Conservation (phyloP, 92 coral and sea anemone genomes). For the Porites cylindrica region DNA sequence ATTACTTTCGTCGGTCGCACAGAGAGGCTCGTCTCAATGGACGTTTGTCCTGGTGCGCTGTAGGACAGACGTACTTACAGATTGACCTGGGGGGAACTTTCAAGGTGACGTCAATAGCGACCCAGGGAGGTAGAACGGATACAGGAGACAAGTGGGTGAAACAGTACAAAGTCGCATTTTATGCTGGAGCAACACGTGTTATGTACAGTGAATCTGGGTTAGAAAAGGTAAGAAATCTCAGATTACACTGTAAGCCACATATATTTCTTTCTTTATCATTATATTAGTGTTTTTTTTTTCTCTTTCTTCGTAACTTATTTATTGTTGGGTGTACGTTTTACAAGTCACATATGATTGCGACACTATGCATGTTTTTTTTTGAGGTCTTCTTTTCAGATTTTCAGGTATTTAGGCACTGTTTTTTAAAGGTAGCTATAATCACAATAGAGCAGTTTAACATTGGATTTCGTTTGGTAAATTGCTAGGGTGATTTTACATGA, state of each 20-base stretch:
- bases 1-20: not conserved
- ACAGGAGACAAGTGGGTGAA: slow-evolving; percentile 37
- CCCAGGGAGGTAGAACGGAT: slow-evolving; percentile 54
- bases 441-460: too few relatives aligned
- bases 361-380: too few relatives aligned
- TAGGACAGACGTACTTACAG: slow-evolving; percentile 24
- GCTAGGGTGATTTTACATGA: too few relatives aligned
- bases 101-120: slow-evolving; percentile 50
- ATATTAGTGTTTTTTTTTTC: not conserved
- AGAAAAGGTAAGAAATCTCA: not conserved
- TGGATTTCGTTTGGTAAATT: too few relatives aligned
- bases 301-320: too few relatives aligned
- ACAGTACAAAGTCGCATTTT: slow-evolving; percentile 37
- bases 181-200: slow-evolving; percentile 26
- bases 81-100: slow-evolving; percentile 47
- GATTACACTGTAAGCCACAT: too few relatives aligned
- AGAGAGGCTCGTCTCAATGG: slow-evolving; percentile 43
- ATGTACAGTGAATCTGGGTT: slow-evolving; percentile 39
- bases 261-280: not conserved
- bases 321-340: too few relatives aligned
- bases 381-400: too few relatives aligned
- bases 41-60: slow-evolving; percentile 51
- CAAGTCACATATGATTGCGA: too few relatives aligned
- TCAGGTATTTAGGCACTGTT: too few relatives aligned
- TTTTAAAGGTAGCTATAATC: too few relatives aligned